These are phyloP conservation scores for Borostomias antarcticus DNA, from an alignment of 2,797 vertebrate species.

Conservation along the genomic window DNA sequence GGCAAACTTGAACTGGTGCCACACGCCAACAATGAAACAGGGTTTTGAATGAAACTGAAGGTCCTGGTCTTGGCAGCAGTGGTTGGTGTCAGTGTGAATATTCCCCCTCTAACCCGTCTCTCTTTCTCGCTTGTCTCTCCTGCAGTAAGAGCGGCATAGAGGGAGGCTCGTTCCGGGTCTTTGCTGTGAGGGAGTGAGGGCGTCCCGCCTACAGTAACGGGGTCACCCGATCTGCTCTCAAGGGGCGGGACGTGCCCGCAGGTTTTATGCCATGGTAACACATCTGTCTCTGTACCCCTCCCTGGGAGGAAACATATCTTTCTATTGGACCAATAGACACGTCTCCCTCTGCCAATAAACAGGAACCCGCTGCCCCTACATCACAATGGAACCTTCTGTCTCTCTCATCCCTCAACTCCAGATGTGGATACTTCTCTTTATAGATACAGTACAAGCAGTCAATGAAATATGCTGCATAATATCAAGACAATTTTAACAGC, in stretches of 20 bases:
- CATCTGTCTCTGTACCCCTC: constrained; percentile 34
- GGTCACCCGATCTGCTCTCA: constrained; percentile 45
- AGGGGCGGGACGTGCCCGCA: constrained; percentile 51
- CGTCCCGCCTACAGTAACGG: constrained; percentile 21
- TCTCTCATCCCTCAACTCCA: constrained; percentile 38
- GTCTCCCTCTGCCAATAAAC: constrained; percentile 34
- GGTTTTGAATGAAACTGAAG: neutral
- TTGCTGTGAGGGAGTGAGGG: constrained; percentile 74
- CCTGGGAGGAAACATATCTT: constrained; percentile 36
- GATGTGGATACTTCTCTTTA: constrained; percentile 46
- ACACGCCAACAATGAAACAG: neutral
- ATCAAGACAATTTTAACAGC: constrained; percentile 67
- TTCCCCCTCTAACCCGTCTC: neutral
- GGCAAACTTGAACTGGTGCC: neutral
- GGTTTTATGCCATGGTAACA: constrained; percentile 45
- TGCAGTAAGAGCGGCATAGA: constrained; percentile 74
- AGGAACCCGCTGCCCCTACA: constrained; percentile 36
- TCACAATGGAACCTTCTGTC: constrained; percentile 30
- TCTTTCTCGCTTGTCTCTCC: constrained; percentile 39
- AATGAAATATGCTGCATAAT: constrained; percentile 58
- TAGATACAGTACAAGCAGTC: constrained; percentile 56
- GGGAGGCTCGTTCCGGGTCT: constrained; percentile 78
- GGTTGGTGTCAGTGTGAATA: neutral
- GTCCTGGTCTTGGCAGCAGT: neutral
- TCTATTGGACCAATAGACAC: constrained; percentile 27